These are phyloP conservation scores for Setophaga petechia DNA, from an alignment of 2,113 vertebrate genomes.

Conservation along the genomic window DNA sequence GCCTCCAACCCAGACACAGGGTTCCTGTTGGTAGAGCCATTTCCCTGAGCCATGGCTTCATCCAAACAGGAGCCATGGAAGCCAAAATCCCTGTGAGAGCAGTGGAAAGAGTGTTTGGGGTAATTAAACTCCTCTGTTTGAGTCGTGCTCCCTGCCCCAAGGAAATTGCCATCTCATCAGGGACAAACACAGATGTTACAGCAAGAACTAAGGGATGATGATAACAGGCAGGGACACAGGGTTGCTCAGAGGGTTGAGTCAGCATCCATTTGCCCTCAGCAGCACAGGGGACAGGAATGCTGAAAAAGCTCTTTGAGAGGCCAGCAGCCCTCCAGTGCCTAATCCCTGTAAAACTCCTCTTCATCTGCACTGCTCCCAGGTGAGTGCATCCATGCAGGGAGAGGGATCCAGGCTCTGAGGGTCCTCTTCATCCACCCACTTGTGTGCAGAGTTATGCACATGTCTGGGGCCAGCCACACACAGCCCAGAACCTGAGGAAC, in stretches of 20 bases:
- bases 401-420: background rate
- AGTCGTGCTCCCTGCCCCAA: background rate
- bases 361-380: background rate
- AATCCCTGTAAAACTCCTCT: background rate
- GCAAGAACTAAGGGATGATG: background rate
- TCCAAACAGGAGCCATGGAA: background rate
- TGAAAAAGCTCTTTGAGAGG: background rate
- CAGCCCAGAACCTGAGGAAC: background rate
- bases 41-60: background rate
- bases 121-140: background rate
- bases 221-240: background rate
- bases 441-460: background rate
- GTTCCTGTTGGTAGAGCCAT: background rate
- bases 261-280: background rate
- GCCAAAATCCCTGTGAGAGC: background rate
- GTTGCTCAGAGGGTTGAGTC: background rate
- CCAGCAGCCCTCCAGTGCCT: background rate
- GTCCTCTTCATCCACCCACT: background rate
- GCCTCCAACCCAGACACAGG: background rate
- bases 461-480: no score
- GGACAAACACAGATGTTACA: background rate
- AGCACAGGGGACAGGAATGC: rapidly evolving
- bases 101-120: background rate
- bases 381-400: background rate
- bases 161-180: background rate